phyloP scores from a whole-genome alignment of 1,140 invertebrate species.

The Eubasilissa regina region DNA sequence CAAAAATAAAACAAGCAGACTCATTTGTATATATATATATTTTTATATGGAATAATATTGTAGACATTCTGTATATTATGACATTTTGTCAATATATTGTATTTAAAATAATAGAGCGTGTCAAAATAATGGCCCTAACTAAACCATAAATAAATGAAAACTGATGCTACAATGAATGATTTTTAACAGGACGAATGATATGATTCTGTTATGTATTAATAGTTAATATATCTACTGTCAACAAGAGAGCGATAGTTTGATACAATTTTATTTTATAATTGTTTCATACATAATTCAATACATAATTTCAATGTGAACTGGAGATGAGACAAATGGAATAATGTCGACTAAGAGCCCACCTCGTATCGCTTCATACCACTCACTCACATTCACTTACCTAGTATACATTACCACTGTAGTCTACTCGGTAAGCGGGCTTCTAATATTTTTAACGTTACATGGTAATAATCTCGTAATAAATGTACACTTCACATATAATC shows the following conservation, averaged over 20 bases:
- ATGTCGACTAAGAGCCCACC: conserved; percentile 19
- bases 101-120: conserved; percentile 48
- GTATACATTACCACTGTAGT: conserved; percentile 15
- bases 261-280: conserved; percentile 16
- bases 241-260: conserved; percentile 51
- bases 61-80: conserved; percentile 55
- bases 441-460: conserved; percentile 43
- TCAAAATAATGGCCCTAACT: conserved; percentile 53
- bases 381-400: not conserved
- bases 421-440: conserved; percentile 51
- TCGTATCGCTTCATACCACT: not conserved
- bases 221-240: conserved; percentile 53
- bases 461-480: conserved; percentile 57
- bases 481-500: conserved; percentile 53
- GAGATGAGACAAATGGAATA: conserved; percentile 37
- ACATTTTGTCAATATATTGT: conserved; percentile 53
- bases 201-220: conserved; percentile 62
- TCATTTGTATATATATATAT: conserved; percentile 52
- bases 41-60: conserved; percentile 58
- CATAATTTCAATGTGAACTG: conserved; percentile 19
- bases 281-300: conserved; percentile 24
- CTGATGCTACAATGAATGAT: conserved; percentile 58
- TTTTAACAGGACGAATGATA: conserved; percentile 67
- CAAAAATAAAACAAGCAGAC: conserved; percentile 27
- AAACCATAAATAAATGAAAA: conserved; percentile 49